phyloP scores from a whole-genome alignment of 2,113 vertebrate genomes.

The Puntigrus tetrazona region DNA sequence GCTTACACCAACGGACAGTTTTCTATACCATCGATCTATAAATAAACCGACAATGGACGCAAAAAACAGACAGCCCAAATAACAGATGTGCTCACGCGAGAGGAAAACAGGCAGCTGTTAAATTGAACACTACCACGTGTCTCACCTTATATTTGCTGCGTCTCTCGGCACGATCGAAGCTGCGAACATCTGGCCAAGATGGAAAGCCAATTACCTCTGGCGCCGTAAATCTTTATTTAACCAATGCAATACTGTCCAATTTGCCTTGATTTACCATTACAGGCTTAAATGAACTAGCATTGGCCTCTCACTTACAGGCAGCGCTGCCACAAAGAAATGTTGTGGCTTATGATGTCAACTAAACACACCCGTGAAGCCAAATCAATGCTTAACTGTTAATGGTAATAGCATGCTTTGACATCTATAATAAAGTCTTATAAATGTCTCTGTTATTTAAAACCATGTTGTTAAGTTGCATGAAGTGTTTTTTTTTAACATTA shows the following conservation, averaged over 20 bases:
- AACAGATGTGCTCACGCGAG: constrained; percentile 46
- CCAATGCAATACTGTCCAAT: constrained; percentile 51
- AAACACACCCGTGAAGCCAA: constrained; percentile 16
- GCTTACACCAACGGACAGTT: constrained; percentile 13
- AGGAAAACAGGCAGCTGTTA: constrained; percentile 48
- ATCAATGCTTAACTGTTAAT: background rate
- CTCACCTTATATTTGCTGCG: constrained; percentile 30
- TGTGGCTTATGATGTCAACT: background rate
- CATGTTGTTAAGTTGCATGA: background rate
- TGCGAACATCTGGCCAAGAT: constrained; percentile 57
- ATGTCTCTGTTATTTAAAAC: background rate
- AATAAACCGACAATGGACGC: constrained; percentile 19
- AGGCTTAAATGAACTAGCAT: constrained; percentile 13
- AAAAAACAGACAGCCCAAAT: constrained; percentile 4
- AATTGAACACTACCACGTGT: constrained; percentile 45
- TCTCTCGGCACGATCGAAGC: constrained; percentile 40
- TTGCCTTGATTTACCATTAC: constrained; percentile 53
- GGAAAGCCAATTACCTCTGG: constrained; percentile 48
- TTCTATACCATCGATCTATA: constrained; percentile 9
- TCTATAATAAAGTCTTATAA: background rate
- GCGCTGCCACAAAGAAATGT: background rate
- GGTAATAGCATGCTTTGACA: background rate
- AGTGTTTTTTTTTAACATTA: background rate
- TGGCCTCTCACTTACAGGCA: constrained; percentile 18
- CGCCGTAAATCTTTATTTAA: constrained; percentile 53